Conservation (phyloP, 2,797 vertebrate genomes). For the Anas acuta region DNA sequence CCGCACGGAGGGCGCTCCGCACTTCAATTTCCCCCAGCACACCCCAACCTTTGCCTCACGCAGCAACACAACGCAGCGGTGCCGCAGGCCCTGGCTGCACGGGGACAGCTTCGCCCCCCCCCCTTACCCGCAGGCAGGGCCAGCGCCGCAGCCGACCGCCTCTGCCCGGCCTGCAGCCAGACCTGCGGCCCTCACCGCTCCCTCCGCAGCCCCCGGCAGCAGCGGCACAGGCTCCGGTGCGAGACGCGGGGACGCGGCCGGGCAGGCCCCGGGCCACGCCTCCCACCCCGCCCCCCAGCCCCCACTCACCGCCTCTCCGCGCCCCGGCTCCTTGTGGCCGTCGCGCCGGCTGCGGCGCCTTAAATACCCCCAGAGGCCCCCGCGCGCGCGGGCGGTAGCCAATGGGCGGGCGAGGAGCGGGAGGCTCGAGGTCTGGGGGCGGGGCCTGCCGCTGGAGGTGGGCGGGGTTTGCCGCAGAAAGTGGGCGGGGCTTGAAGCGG, state of each 20-base stretch:
- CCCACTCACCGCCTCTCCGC: neutral
- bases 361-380: neutral
- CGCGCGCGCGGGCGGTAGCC: too few relatives aligned
- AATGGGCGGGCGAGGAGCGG: neutral
- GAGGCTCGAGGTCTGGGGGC: neutral
- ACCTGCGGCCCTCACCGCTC: rapidly evolving
- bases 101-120: rapidly evolving
- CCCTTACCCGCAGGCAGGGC: rapidly evolving
- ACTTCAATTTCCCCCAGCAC: rapidly evolving
- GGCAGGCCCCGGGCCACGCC: neutral
- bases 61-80: rapidly evolving
- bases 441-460: neutral
- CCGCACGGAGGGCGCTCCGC: rapidly evolving
- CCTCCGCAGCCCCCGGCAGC: rapidly evolving
- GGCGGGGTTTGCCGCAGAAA: too few relatives aligned
- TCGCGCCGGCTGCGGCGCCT: neutral
- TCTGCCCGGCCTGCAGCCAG: too few relatives aligned
- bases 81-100: rapidly evolving
- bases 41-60: rapidly evolving
- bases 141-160: too few relatives aligned
- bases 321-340: neutral
- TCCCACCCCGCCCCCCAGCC: neutral
- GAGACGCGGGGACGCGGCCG: neutral
- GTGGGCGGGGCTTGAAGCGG: rapidly evolving
- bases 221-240: rapidly evolving